Conservation (phyloP, 2,113 vertebrate species). For the Neodon shergylaensis region DNA sequence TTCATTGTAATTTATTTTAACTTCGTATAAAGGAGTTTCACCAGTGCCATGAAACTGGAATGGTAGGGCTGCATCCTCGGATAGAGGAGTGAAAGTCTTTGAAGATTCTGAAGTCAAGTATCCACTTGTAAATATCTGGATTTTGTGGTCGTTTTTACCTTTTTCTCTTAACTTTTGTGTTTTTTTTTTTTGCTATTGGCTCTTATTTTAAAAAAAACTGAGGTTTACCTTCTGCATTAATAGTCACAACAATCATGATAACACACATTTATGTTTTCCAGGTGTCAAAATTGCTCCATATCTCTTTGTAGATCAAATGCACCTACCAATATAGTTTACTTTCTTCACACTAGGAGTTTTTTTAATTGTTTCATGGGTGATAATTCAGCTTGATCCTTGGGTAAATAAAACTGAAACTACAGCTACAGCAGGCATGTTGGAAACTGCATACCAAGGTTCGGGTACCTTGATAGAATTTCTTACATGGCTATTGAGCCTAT, state of each 20-base stretch:
- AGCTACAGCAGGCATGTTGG: background rate
- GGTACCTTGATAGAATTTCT: background rate
- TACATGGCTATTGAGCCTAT: background rate
- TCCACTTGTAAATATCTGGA: background rate
- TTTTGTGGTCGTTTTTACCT: background rate
- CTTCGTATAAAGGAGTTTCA: background rate
- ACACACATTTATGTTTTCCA: background rate
- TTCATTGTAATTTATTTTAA: background rate
- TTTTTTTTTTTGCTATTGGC: background rate
- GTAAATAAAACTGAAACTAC: background rate
- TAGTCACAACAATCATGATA: background rate
- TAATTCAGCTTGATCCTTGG: background rate
- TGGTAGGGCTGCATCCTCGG: background rate
- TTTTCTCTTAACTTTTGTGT: background rate
- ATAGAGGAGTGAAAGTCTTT: background rate
- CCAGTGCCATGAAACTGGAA: background rate
- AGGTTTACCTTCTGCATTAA: background rate
- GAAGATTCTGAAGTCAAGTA: background rate
- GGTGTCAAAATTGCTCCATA: background rate
- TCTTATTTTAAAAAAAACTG: background rate
- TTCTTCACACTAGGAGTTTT: background rate
- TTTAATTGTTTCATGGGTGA: background rate
- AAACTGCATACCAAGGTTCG: background rate
- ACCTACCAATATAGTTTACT: background rate
- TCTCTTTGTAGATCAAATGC: slow-evolving; percentile 6